Conservation (phyloP, 2,797 vertebrate genomes). For the Squalus acanthias region DNA sequence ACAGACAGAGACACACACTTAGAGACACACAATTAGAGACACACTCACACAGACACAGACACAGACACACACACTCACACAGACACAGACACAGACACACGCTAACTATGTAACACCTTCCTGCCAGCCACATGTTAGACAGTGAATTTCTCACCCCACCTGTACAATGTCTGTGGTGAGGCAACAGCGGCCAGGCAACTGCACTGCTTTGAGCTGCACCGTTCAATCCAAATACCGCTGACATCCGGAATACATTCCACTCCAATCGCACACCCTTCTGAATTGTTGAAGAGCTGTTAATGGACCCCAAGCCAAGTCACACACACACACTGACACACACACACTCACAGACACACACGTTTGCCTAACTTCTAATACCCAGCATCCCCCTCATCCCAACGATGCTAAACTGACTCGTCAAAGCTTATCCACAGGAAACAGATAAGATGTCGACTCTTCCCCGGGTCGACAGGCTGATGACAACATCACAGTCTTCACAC, state of each 20-base stretch:
- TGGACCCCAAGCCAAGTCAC: background rate
- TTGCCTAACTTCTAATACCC: background rate
- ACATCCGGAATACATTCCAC: constrained; percentile 13
- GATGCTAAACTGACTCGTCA: constrained; percentile 70
- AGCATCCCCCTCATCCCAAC: constrained; percentile 40
- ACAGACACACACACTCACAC: background rate
- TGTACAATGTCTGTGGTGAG: background rate
- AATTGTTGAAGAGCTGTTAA: background rate
- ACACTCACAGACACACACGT: background rate
- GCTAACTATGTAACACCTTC: background rate
- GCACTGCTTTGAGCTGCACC: background rate
- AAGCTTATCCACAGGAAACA: constrained; percentile 99
- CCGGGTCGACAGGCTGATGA: constrained; percentile 91
- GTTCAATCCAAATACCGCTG: background rate
- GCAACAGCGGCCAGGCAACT: background rate
- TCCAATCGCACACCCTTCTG: background rate
- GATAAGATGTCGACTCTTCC: constrained; percentile 91
- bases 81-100: background rate
- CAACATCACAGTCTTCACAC: constrained; percentile 62
- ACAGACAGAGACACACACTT: background rate
- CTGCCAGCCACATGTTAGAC: background rate
- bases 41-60: background rate
- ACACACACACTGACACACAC: background rate
- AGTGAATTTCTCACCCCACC: background rate
- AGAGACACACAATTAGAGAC: too few relatives aligned